These are phyloP conservation scores for Florisuga fusca DNA, from an alignment of 2,797 vertebrate species.

Conservation along the genomic window DNA sequence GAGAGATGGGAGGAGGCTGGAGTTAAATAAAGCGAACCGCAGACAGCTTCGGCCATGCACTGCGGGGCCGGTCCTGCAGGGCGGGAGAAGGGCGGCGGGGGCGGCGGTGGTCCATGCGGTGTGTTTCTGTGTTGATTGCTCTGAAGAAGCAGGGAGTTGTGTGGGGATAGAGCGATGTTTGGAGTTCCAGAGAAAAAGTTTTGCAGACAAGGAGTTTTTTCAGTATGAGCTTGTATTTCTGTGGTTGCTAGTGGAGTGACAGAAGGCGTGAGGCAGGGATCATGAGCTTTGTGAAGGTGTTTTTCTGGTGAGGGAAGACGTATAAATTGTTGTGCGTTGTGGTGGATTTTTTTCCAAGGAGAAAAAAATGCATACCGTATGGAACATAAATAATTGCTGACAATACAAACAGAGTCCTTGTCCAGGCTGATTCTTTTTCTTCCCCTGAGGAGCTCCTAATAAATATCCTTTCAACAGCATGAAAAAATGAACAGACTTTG, in stretches of 20 bases:
- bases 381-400: not conserved
- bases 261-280: not conserved
- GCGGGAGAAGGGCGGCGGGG: too few relatives aligned
- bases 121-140: rapidly evolving
- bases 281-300: rapidly evolving
- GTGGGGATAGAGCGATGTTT: rapidly evolving
- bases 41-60: rapidly evolving
- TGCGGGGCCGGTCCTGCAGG: too few relatives aligned
- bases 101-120: too few relatives aligned
- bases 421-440: not conserved
- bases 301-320: not conserved
- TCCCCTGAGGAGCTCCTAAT: not conserved
- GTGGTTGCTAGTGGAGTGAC: rapidly evolving
- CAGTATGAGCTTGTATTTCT: not conserved
- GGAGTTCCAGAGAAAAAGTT: not conserved
- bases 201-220: not conserved
- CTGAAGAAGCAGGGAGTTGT: rapidly evolving
- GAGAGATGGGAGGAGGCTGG: not conserved
- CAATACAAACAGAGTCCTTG: not conserved
- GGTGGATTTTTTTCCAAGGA: not conserved
- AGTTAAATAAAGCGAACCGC: rapidly evolving
- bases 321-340: rapidly evolving
- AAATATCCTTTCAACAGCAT: not conserved
- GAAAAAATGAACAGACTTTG: not conserved
- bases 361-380: not conserved